Base-by-base conservation (phyloP, 2,797 vertebrate species). In the Lepus oiostolus region DNA sequence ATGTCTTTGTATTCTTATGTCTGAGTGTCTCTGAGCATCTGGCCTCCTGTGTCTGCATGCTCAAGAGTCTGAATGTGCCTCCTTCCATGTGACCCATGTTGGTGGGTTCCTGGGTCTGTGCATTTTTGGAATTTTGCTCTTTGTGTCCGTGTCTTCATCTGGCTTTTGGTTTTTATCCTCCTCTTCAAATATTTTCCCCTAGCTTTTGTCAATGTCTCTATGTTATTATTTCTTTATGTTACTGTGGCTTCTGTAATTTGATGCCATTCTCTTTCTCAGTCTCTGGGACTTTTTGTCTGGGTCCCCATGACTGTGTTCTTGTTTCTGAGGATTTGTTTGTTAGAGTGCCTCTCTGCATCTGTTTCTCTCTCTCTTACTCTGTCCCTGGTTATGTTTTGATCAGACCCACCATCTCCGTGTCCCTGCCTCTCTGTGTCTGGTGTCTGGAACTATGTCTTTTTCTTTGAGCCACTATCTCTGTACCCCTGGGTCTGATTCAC, bases 331-430 rank as follows among this genome's bases (percentile, higher is more conserved):
- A 24, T 80, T 75, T 67, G 4, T 54, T 79, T 87, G 62, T 65
- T 42, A 80, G 38, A 16, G 2, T 89, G 30, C 77, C 67, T 85
- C 63, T 93, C 22, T 70, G 60, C 19, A 91, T 82, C 74, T 86
- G 24, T 58, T 93, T 94, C 63, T 94, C 71, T 92, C 85, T 88
- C 60, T 70, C 22, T 82, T 65, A 38, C 22, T 88, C 28, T 80
- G 42, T 67, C 65, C 52, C 32, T 35, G 7, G 14, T 65, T 95
- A 90, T 77, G 76, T 83, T 96, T 94, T 87, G 50, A 90, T 70
- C 65, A 70, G 60, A 94, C 38, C 92, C 88, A 80, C 35, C 30
- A 90, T 21, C 17, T 89, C 71, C 47, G 19, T 85, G 65, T 94
- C 47, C 71, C 62, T 76, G 60, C 54, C 60, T 79, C 50, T 79